Evolutionary conservation across 1,140 invertebrate species (phyloP), one percentile per base, ranked within the genome.

Genomic region (Pentalonia nigronervosa): DNA sequence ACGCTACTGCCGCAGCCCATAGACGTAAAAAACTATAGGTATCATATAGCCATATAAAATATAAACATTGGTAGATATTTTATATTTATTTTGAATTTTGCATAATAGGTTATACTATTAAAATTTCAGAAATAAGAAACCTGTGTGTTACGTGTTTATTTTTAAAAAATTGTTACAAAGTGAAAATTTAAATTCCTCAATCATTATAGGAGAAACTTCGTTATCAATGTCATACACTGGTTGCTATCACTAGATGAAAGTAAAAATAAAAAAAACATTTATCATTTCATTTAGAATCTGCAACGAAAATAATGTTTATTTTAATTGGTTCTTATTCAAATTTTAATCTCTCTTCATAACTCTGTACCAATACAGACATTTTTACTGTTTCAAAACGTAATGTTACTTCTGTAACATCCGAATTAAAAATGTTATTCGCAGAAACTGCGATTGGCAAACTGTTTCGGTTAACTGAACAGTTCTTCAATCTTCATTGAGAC

Each of bases 191-290:
- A 21, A 34, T 83, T 41, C 11, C 6, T 83, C 14, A 7, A 36
- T 84, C 2, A 9, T 45, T 21, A 21, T 45, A 67, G n/a, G 30
- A 76, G n/a, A 67, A 76, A 76, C 60, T 76, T 76, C 4, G 60
- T 76, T 84, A 84, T 84, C 83, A 84, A 84, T 21, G 23, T 84
- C 41, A 84, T 41, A 41, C 83, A 41, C 36, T 41, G 4, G 41
- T 86, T 25, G 41, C 47, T 86, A 86, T 86, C 83, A 86, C 41
- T 30, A 36, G 76, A 81, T 41, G 83, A 84, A 84, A 84, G 83
- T 84, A 84, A 84, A 45, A 45, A 41, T 41, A 41, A 84, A 4
- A 45, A 17, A 30, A 8, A 83, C 76, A 20, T 41, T 83, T 4
- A 47, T 30, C 84, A 30, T 86, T 86, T 86, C 21, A 36, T 41